A percentile compares a stretch with the other conserved stretches of the same genome.
Conservation (phyloP, 2,113 vertebrate species). For the Nicator chloris region DNA sequence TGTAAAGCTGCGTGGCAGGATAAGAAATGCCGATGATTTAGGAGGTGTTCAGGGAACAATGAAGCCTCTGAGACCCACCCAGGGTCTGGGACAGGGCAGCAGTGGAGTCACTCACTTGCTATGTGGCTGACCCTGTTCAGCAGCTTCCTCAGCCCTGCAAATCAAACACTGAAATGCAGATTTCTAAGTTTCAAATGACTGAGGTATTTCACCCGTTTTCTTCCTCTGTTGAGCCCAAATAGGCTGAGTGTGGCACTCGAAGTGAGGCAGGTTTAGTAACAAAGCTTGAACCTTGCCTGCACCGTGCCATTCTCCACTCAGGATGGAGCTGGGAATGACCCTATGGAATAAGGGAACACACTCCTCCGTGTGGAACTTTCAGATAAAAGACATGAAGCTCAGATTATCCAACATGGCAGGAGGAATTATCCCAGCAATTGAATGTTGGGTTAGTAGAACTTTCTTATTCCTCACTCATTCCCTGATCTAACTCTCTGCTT, state of each 20-base stretch:
- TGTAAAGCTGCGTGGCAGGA: neutral
- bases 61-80: neutral
- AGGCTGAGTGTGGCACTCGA: fast-evolving
- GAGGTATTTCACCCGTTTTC: neutral
- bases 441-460: neutral
- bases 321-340: neutral
- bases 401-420: neutral
- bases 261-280: neutral
- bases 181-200: neutral
- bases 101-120: neutral
- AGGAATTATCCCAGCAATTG: neutral
- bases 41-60: neutral
- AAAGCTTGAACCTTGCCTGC: neutral
- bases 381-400: neutral
- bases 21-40: neutral
- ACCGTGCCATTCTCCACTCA: neutral
- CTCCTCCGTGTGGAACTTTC: neutral
- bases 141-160: neutral
- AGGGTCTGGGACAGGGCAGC: neutral
- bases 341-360: neutral
- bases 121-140: neutral
- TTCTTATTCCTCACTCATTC: neutral
- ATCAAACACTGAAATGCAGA: neutral
- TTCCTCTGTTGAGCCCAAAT: neutral
- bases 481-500: neutral